Conservation (phyloP, 2,113 vertebrate species). For the Cyprinodon variegatus region DNA sequence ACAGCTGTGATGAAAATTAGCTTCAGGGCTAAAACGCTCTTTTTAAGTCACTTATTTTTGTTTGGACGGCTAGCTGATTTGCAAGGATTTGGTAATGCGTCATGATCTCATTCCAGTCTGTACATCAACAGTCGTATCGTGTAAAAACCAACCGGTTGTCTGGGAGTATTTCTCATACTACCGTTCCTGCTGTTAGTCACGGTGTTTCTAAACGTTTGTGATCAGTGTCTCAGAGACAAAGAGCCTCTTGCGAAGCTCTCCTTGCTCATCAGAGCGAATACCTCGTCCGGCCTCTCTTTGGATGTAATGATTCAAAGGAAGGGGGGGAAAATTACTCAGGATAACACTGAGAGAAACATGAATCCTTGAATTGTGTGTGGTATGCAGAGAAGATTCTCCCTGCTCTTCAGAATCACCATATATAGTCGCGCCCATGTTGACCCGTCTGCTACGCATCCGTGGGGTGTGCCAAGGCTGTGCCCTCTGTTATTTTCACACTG, state of each 20-base stretch:
- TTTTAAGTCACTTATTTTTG: conserved; percentile 18
- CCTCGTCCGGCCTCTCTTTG: conserved; percentile 27
- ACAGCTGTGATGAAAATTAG: conserved; percentile 40
- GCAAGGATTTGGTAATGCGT: neutral
- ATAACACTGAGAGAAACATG: conserved; percentile 26
- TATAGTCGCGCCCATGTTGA: conserved; percentile 52
- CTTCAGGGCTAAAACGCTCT: conserved; percentile 9
- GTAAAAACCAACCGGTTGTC: neutral
- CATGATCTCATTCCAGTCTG: neutral
- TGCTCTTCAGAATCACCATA: conserved; percentile 44
- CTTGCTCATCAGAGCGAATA: conserved; percentile 42
- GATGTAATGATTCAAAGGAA: conserved; percentile 20
- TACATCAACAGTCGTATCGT: neutral
- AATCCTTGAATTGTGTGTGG: conserved; percentile 44
- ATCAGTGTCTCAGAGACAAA: neutral
- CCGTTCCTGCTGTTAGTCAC: neutral
- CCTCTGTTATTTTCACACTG: conserved; percentile 18
- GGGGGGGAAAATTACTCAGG: conserved; percentile 4
- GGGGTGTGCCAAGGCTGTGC: conserved; percentile 24
- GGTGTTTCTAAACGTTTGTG: neutral
- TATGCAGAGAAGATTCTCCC: conserved; percentile 38
- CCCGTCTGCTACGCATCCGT: conserved; percentile 31
- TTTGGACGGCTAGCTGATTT: conserved; percentile 7
- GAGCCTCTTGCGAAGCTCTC: conserved; percentile 12
- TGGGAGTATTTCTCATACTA: neutral